Percentiles rank a stretch among this genome's conserved stretches.
Evolutionary conservation across 2,888 invertebrate genomes (phyloP).

Genomic region (Drosophila picticornis): DNA sequence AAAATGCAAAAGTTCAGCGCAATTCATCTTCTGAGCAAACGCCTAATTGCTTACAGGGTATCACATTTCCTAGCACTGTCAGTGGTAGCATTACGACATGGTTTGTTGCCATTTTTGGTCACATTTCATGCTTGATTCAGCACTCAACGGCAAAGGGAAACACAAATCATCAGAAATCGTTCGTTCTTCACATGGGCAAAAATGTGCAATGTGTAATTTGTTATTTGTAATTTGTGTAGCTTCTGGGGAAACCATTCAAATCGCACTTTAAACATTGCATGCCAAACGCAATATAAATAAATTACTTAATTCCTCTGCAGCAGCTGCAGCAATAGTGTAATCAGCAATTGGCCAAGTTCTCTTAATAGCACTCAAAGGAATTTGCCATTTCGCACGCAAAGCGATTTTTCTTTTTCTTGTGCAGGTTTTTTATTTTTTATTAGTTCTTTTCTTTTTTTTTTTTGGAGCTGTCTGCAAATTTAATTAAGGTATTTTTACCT

Average conservation of each 20-base stretch:
- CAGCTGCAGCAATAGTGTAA: conserved; percentile 49
- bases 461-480: conserved; percentile 62
- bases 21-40: background rate
- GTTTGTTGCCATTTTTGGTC: conserved; percentile 29
- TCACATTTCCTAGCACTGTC: background rate
- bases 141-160: conserved; percentile 14
- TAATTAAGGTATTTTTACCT: conserved; percentile 76
- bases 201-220: background rate
- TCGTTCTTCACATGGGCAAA: conserved; percentile 2
- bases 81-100: background rate
- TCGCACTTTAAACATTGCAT: conserved; percentile 46
- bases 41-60: background rate
- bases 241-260: conserved; percentile 15
- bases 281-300: conserved; percentile 60
- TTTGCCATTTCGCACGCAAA: conserved; percentile 32
- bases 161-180: conserved; percentile 4
- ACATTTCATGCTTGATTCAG: conserved; percentile 65
- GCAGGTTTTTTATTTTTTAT: background rate
- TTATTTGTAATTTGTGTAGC: conserved; percentile 36
- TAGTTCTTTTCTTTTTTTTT: background rate
- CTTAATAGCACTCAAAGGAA: conserved; percentile 62
- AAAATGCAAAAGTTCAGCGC: background rate
- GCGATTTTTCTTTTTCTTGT: conserved; percentile 1
- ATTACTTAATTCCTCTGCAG: conserved; percentile 53
- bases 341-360: conserved; percentile 59